Conservation (phyloP, 92 coral and sea anemone species). For the Epizoanthus scotinus region DNA sequence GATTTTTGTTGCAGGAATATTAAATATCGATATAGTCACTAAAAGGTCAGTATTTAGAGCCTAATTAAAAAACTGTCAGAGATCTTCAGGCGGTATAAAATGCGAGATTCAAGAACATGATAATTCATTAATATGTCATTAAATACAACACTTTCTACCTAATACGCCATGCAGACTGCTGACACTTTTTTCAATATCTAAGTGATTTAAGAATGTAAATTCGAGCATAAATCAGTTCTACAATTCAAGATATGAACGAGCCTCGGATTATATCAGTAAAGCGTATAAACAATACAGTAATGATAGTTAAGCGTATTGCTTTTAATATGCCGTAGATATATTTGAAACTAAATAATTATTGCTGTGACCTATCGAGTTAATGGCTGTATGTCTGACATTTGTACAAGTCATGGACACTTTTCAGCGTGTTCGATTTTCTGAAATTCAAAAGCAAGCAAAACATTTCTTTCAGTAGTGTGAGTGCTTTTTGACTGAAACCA, state of each 20-base stretch:
- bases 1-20: slow-evolving; percentile 4
- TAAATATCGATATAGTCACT: neutral
- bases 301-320: slow-evolving; percentile 1
- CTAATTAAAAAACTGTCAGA: neutral
- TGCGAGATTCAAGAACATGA: neutral
- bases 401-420: neutral
- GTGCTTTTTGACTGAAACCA: neutral
- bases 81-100: neutral
- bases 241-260: neutral
- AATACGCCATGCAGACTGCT: neutral
- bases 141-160: neutral
- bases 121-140: neutral
- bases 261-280: neutral
- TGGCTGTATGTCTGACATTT: neutral
- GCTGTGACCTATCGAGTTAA: neutral
- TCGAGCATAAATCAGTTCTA: neutral
- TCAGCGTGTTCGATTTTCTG: neutral
- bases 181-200: neutral
- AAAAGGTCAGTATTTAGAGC: slow-evolving; percentile 2
- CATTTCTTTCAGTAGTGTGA: neutral
- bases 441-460: neutral
- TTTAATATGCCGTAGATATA: neutral
- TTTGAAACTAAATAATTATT: slow-evolving; percentile 16
- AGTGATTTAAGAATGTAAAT: neutral
- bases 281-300: neutral